Evolutionary conservation across 2,888 invertebrate genomes (phyloP), one percentile per base, ranked within the genome.

Genomic region (Agonopterix subpropinquella): DNA sequence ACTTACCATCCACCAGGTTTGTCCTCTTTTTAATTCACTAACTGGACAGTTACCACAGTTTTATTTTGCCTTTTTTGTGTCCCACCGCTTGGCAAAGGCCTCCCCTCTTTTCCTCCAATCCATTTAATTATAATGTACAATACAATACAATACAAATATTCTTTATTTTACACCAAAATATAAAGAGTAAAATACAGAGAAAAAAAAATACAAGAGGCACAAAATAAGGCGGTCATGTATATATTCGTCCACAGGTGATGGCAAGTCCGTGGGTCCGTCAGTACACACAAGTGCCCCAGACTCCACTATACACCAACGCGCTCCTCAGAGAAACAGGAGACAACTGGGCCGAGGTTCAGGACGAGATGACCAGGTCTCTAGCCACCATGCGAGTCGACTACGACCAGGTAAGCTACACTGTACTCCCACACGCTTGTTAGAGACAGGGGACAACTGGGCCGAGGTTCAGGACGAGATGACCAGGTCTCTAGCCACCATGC

Each of bases 391-490:
- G 99, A 48, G 98, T 99, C 8, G 98, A 98, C 80, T 98, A 98
- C 77, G 98, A 99, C 80, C 95, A 96, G 89, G 92, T 92, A 53
- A 65, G 64, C 53, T 18, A 18, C 8, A 10, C 10, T 43, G 8
- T 13, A 4, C 28, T 10, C 11, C 10, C 0, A 10, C 28, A 28
- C 0, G 28, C 28, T 5, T 1, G 5, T 28, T 5, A 5, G 98
- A 99, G 80, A 95, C 96, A 47, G 95, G 94, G 58, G 97, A 97
- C 60, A 92, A 94, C 49, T 99, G 99, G 99, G 95, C 95, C 1
- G 98, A 99, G 69, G 97, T 99, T 4, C 98, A 98, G 86, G 99
- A 99, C 80, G 99, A 99, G 88, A 98, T 99, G 98, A 98, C 96
- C 1, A 92, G 98, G 57, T 98, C 98, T 0, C 87, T 99, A 57